Base-by-base conservation (phyloP, 2,113 vertebrate genomes). In the Xerus inauris region DNA sequence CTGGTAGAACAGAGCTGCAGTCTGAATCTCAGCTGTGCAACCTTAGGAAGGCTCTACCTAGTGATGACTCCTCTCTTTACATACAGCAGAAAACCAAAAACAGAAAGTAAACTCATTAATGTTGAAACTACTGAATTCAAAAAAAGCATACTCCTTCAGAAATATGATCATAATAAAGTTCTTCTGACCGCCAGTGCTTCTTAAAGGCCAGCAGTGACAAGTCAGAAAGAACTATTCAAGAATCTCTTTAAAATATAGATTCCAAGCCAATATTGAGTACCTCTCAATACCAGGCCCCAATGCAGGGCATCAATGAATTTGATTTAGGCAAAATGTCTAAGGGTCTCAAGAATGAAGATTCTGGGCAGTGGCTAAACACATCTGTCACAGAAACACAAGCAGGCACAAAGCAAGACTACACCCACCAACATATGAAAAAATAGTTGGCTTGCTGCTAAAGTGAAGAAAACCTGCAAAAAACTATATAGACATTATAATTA, bases 71-170 rank as follows among this genome's bases (percentile, higher is more conserved):
- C 40, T 38, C 38, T 30, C n/a, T n/a, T n/a, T n/a, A n/a, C n/a
- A n/a, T n/a, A n/a, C 6, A 80, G 45, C 30, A 90, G 67, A 38
- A 87, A 94, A 45, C 51, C 79, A 82, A 51, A 95, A 47, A 51
- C 2, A 65, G 40, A 59, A 94, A 86, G n/a, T 64, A 42, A 87
- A 76, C 40, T 89, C 19, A 54, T 38, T 28, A 71, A 54, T 93
- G 49, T 76, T 84, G 32, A 86, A 96, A 45, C 28, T 72, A 38
- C n/a, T 87, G 30, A 92, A 72, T 82, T 92, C 49, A n/a, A 57
- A 49, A 87, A n/a, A 76, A 79, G 47, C 57, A 80, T 64, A 65
- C 49, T 38, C 69, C 22, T 71, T 85, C 64, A 75, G 62, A 80
- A 82, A 85, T 69, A 73, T 12, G 9, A 62, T 51, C 5, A 22